Conservation (phyloP, 2,888 invertebrate genomes). For the Strigamia maritima region DNA sequence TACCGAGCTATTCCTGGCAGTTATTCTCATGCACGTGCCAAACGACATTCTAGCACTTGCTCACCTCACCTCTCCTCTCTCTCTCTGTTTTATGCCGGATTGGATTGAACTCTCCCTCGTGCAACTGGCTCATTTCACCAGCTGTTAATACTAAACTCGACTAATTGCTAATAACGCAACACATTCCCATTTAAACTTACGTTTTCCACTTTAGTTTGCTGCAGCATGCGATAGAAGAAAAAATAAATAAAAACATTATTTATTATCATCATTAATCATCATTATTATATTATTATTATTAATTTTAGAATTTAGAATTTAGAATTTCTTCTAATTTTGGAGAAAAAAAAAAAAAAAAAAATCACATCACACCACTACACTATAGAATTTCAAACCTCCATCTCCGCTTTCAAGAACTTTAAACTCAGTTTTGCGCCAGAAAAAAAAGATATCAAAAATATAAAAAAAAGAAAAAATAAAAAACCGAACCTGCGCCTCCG, state of each 20-base stretch:
- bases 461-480: conserved; percentile 39
- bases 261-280: not conserved
- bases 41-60: not conserved
- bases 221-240: conserved; percentile 45
- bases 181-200: conserved; percentile 63
- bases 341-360: too few species aligned
- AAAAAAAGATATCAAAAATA: not conserved
- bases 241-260: conserved; percentile 22
- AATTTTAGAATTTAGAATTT: too few species aligned
- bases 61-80: not conserved
- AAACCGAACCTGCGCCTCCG: conserved; percentile 47
- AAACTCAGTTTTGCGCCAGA: too few species aligned
- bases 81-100: not conserved
- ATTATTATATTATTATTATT: not conserved
- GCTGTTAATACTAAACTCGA: not conserved
- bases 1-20: not conserved
- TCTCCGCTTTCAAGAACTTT: not conserved
- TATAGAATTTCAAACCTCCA: too few species aligned
- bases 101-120: not conserved
- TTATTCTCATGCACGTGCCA: not conserved
- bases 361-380: too few species aligned
- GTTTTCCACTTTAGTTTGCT: conserved; percentile 96
- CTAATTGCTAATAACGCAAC: not conserved
- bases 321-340: too few species aligned
- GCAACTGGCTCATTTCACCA: not conserved